Conservation (phyloP, 2,113 vertebrate species). For the Tupaia tana region DNA sequence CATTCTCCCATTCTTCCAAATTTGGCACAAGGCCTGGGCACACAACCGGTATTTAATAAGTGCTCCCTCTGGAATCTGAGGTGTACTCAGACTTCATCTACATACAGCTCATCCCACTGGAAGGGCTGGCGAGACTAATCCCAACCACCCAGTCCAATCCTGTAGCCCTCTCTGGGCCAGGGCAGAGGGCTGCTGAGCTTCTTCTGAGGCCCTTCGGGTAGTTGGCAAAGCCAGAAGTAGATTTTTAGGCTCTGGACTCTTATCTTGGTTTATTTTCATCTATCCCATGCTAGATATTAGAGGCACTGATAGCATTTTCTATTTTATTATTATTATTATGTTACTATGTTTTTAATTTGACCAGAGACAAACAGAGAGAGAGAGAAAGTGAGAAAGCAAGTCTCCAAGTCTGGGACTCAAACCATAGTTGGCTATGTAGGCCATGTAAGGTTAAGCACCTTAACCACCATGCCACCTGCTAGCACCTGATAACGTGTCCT, state of each 20-base stretch:
- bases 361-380: too few species aligned
- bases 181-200: not conserved
- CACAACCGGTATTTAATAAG: not conserved
- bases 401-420: too few species aligned
- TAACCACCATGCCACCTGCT: too few species aligned
- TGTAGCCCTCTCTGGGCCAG: not conserved
- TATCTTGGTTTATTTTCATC: not conserved
- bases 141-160: not conserved
- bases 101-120: not conserved
- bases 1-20: not conserved
- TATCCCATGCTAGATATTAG: not conserved
- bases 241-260: not conserved
- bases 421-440: too few species aligned
- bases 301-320: not conserved
- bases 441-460: too few species aligned
- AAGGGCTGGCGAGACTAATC: not conserved
- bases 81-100: not conserved
- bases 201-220: too few species aligned
- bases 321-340: too few species aligned
- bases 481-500: not conserved
- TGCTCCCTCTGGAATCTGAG: not conserved
- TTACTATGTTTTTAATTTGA: too few species aligned
- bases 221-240: not conserved
- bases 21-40: not conserved
- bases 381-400: too few species aligned